Base-by-base conservation (phyloP, 2,113 vertebrate genomes). In the Microcebus jonahi region DNA sequence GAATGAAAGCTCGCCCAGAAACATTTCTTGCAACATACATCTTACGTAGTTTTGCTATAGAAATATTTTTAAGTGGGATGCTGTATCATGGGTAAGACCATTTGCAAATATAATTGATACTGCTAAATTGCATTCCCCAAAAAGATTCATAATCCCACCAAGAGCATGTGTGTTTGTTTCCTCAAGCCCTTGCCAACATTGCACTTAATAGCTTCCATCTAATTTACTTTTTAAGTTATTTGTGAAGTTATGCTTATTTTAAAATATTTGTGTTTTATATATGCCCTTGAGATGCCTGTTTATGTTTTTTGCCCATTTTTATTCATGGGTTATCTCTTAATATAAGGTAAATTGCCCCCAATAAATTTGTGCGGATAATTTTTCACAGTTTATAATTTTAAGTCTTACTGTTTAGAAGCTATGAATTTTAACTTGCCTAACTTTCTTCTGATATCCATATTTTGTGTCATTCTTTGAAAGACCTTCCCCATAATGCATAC, bases 141-240 rank as follows among this genome's bases (percentile, higher is more conserved):
- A 88, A 53, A 50, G 36, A 94, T 76, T 68, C 36, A 15, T 13
- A n/a, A 0, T 83, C 89, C 63, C 21, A 45, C 39, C 59, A 63
- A 25, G 31, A 90, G 80, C 36, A 20, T 39, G 18, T 63, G 13
- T 71, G 48, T 50, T 65, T 63, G 61, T 90, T 93, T 77, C 71
- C 84, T 23, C 9, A 8, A 48, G 71, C 36, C 36, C 15, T 90
- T 1, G 21, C 65, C 73, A 67, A 34, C 31, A 13, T 48, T 90
- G 31, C 9, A 73, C 50, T 63, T 82, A 53, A 82, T 89, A 63
- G 53, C 8, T n/a, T 71, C 8, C 1, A 11, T n/a, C 81, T 61
- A 18, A 39, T 7, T 95, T 31, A 84, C 34, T 20, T 67, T 90
- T 83, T 94, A 81, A 93, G 36, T 94, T 94, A 89, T 65, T 75